Evolutionary conservation across 2,888 invertebrate genomes (phyloP).

Genomic region (Galerucella pusilla): DNA sequence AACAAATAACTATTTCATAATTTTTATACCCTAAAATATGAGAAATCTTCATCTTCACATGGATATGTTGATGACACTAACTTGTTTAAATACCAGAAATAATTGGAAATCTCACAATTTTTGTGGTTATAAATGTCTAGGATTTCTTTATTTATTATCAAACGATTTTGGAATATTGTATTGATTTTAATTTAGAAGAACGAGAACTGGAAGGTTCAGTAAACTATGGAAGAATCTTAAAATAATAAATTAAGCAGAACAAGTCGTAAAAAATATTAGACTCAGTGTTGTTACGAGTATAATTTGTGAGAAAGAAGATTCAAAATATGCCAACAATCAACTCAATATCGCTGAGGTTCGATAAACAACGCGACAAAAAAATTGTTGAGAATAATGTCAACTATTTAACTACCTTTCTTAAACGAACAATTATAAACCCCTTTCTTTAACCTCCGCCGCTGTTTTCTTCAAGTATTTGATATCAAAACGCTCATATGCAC

Average conservation of each 20-base stretch:
- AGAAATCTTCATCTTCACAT: too few relatives aligned
- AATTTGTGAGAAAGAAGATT: too few relatives aligned
- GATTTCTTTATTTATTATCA: background rate
- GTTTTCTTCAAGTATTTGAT: constrained; percentile 36
- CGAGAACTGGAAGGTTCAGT: background rate
- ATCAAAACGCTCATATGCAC: constrained; percentile 37
- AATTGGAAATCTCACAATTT: background rate
- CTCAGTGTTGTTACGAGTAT: too few relatives aligned
- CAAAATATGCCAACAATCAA: too few relatives aligned
- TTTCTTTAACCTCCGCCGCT: constrained; percentile 29
- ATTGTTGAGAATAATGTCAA: too few relatives aligned
- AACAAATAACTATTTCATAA: too few relatives aligned
- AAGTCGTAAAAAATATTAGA: background rate
- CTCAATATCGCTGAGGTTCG: too few relatives aligned
- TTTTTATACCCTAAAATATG: too few relatives aligned
- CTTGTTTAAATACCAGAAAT: background rate
- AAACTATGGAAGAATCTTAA: background rate
- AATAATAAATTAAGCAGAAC: background rate
- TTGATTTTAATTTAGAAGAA: background rate
- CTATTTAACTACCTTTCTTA: too few relatives aligned
- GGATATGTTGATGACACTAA: background rate
- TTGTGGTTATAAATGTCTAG: background rate
- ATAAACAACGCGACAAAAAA: too few relatives aligned
- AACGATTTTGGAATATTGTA: background rate
- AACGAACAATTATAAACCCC: background rate